Evolutionary conservation across 1,140 invertebrate species (phyloP).

Genomic region (Drosophila ficusphila): DNA sequence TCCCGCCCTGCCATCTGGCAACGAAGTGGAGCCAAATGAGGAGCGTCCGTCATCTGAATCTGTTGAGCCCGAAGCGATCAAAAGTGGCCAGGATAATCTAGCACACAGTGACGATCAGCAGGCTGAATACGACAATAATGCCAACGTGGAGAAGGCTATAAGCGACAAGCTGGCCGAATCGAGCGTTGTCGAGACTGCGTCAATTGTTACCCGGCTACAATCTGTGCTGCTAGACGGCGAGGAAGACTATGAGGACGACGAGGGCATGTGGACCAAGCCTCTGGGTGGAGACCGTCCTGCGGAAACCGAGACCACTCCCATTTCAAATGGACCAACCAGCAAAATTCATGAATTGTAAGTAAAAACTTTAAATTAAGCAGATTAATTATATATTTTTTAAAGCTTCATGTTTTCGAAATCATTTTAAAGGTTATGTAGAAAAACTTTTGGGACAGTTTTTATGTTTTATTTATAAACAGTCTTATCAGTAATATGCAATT

Average conservation of each 20-base stretch:
- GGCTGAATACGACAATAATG: slow-evolving; percentile 80
- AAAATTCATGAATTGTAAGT: slow-evolving; percentile 71
- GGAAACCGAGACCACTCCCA: slow-evolving; percentile 27
- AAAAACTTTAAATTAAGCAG: background rate
- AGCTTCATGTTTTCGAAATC: background rate
- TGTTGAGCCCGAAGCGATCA: background rate
- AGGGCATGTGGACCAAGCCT: slow-evolving; percentile 82
- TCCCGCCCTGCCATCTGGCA: background rate
- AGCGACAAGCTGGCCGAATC: slow-evolving; percentile 54
- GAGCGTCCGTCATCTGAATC: slow-evolving; percentile 1
- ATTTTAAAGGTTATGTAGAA: too few species aligned
- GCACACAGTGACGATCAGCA: slow-evolving; percentile 44
- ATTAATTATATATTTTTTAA: too few species aligned
- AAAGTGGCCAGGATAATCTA: background rate
- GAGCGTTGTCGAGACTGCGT: slow-evolving; percentile 39
- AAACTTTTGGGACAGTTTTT: too few species aligned
- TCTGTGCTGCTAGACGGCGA: slow-evolving; percentile 73
- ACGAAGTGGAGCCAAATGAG: background rate
- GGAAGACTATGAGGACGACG: slow-evolving; percentile 80
- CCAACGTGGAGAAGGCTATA: slow-evolving; percentile 74
- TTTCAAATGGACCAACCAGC: slow-evolving; percentile 62
- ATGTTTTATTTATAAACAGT: background rate
- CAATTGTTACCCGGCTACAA: slow-evolving; percentile 69
- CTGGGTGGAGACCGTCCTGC: slow-evolving; percentile 48
- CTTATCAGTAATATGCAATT: background rate